Percentiles rank a stretch among this genome's conserved stretches.
Conservation (phyloP, 2,113 vertebrate species). For the Amblyornis subalaris region DNA sequence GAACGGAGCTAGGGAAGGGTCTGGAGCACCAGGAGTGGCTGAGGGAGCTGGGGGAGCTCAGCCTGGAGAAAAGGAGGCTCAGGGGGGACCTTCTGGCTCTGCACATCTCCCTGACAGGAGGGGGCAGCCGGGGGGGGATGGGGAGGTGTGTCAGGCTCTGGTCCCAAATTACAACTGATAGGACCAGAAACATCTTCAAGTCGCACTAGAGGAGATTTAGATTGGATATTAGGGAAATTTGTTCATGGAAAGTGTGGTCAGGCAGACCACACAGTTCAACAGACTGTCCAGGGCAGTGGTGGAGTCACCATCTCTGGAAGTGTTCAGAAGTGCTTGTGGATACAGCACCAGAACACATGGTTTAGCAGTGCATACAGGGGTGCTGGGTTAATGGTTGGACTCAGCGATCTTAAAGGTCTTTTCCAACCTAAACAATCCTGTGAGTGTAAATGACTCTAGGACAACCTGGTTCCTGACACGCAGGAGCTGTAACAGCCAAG, state of each 20-base stretch:
- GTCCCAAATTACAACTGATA: neutral
- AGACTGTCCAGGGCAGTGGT: neutral
- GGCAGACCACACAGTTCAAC: neutral
- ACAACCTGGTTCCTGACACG: neutral
- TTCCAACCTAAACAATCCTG: neutral
- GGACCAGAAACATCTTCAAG: neutral
- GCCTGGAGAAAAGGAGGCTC: neutral
- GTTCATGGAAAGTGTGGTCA: neutral
- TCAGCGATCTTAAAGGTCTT: neutral
- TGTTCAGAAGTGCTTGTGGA: neutral
- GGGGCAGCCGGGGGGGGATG: rapidly evolving
- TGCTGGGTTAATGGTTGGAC: neutral
- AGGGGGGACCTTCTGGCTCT: neutral
- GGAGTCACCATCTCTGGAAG: neutral
- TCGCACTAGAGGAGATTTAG: neutral
- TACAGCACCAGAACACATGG: neutral
- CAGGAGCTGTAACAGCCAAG: neutral
- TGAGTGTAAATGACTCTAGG: neutral
- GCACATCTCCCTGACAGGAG: neutral
- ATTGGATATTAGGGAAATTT: neutral
- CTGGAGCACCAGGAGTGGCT: neutral
- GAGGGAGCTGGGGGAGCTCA: neutral
- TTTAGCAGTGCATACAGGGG: neutral
- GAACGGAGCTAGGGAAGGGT: neutral
- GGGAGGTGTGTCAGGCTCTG: no score